Evolutionary conservation across 2,113 vertebrate genomes (phyloP).

Genomic region (Prietella phreatophila): DNA sequence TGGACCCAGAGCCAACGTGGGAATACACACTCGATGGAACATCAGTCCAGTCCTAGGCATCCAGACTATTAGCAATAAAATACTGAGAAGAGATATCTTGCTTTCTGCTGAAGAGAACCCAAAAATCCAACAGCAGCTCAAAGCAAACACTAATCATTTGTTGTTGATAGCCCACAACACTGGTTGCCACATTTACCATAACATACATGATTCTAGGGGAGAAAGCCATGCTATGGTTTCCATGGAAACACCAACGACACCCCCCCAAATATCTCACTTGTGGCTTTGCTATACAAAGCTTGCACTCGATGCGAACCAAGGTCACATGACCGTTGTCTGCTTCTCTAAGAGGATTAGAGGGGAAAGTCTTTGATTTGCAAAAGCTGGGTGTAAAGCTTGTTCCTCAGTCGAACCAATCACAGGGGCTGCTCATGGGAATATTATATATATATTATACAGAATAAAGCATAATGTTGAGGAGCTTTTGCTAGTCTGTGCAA

Average conservation of each 20-base stretch:
- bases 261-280: constrained; percentile 27
- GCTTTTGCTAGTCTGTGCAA: not conserved
- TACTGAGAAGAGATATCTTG: not conserved
- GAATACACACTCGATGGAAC: not conserved
- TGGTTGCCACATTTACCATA: constrained; percentile 18
- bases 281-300: constrained; percentile 33
- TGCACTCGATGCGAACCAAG: constrained; percentile 39
- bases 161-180: not conserved
- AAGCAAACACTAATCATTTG: not conserved
- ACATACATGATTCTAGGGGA: constrained; percentile 11
- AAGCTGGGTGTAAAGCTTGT: constrained; percentile 30
- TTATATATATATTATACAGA: not conserved
- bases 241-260: constrained; percentile 32
- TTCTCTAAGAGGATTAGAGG: constrained; percentile 52
- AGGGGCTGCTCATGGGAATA: not conserved
- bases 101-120: not conserved
- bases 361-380: constrained; percentile 54
- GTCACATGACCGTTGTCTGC: constrained; percentile 55
- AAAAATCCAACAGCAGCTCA: not conserved
- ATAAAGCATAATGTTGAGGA: not conserved
- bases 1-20: not conserved
- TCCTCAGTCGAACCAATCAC: constrained; percentile 39
- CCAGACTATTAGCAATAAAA: not conserved
- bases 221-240: constrained; percentile 43
- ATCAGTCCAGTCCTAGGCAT: not conserved